These are phyloP conservation scores for Pararge aegeria DNA, from an alignment of 1,140 invertebrate genomes.

Conservation along the genomic window DNA sequence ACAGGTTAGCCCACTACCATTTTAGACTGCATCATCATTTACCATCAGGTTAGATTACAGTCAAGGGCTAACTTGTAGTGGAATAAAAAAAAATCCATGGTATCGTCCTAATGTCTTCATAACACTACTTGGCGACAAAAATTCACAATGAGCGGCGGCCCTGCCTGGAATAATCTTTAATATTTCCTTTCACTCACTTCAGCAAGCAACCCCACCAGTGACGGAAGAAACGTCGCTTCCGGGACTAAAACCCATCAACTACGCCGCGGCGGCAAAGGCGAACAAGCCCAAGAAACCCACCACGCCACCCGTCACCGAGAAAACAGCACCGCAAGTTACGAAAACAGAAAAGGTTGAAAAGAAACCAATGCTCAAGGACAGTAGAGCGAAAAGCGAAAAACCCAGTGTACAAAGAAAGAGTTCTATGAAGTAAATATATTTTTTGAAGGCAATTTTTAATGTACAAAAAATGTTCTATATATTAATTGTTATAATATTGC, in stretches of 20 bases:
- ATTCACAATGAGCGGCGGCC: too few species aligned
- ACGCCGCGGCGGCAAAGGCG: conserved; percentile 64
- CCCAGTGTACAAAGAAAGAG: conserved; percentile 53
- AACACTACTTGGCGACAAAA: too few species aligned
- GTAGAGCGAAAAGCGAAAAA: conserved; percentile 30
- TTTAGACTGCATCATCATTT: too few species aligned
- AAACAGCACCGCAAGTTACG: conserved; percentile 11
- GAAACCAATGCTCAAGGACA: conserved; percentile 27
- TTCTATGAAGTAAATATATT: conserved; percentile 42
- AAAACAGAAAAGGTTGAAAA: conserved; percentile 30
- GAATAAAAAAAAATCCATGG: too few species aligned
- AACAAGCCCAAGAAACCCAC: conserved; percentile 57
- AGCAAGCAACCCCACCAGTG: conserved; percentile 41
- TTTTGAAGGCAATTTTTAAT: conserved; percentile 1
- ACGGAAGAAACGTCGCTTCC: conserved; percentile 31
- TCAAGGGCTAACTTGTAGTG: too few species aligned
- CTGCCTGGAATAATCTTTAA: too few species aligned
- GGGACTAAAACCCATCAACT: conserved; percentile 66
- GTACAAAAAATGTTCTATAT: conserved; percentile 7
- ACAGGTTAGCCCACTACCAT: too few species aligned
- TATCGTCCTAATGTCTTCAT: too few species aligned
- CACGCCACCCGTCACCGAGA: conserved; percentile 33
- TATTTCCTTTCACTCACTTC: background rate
- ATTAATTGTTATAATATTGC: background rate
- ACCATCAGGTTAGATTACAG: too few species aligned